Percentiles rank a stretch among this genome's conserved stretches.
These are phyloP conservation scores for Sebastes itinus DNA, from an alignment of 2,797 vertebrate species.

Conservation along the genomic window DNA sequence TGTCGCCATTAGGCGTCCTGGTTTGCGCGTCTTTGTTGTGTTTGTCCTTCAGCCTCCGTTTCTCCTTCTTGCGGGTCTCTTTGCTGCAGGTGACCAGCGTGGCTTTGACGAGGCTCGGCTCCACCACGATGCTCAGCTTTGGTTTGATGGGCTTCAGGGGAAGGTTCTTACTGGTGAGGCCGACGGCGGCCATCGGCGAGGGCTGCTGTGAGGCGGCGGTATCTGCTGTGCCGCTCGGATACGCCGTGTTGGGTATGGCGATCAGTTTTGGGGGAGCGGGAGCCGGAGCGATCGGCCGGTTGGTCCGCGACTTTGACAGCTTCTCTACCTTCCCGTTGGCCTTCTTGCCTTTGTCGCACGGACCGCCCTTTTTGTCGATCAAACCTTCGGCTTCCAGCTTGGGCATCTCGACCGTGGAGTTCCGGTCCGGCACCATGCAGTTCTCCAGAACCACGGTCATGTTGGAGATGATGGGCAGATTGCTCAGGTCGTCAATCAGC, in stretches of 20 bases:
- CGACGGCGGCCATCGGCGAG: constrained; percentile 87
- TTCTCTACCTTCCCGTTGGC: constrained; percentile 92
- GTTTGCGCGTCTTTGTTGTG: constrained; percentile 85
- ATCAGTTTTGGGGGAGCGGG: constrained; percentile 95
- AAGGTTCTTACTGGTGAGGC: constrained; percentile 93
- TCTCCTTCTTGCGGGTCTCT: constrained; percentile 96
- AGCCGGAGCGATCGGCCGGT: constrained; percentile 91
- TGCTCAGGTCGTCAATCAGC: constrained; percentile 88
- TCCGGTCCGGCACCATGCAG: constrained; percentile 89
- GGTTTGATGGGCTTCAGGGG: constrained; percentile 97
- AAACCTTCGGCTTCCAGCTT: constrained; percentile 96
- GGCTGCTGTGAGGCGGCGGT: constrained; percentile 82
- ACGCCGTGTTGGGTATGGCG: constrained; percentile 92
- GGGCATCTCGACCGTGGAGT: constrained; percentile 92
- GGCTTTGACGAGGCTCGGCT: constrained; percentile 91
- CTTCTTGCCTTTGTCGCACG: constrained; percentile 89
- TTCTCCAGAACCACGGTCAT: constrained; percentile 93
- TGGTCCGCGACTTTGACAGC: constrained; percentile 92
- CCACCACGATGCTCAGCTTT: constrained; percentile 94
- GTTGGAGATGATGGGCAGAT: constrained; percentile 95
- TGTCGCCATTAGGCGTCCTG: constrained; percentile 87
- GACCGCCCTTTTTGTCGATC: constrained; percentile 91
- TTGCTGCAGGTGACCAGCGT: constrained; percentile 90
- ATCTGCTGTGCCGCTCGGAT: constrained; percentile 86
- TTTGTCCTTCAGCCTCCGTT: constrained; percentile 94